phyloP scores from a whole-genome alignment of 2,888 invertebrate species.

The Pherbina coryleti region DNA sequence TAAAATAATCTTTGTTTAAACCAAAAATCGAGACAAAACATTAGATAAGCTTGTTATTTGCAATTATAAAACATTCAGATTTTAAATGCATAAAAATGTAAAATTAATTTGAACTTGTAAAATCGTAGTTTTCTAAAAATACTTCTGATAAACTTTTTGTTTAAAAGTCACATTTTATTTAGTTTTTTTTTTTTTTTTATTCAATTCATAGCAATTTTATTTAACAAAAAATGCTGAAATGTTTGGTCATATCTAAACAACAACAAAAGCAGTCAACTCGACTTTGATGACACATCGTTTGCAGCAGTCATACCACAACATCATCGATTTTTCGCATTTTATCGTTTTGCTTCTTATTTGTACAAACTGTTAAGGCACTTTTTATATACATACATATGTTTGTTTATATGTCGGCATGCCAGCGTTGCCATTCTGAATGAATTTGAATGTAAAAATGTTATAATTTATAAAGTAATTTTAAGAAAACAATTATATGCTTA shows the following conservation, averaged over 20 bases:
- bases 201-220: too few relatives aligned
- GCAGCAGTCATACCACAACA: slow-evolving; percentile 37
- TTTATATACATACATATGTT: background rate
- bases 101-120: too few relatives aligned
- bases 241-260: background rate
- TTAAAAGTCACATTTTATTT: too few relatives aligned
- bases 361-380: background rate
- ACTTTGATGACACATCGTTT: slow-evolving; percentile 59
- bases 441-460: background rate
- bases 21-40: too few relatives aligned
- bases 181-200: too few relatives aligned
- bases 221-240: background rate
- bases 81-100: too few relatives aligned
- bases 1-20: too few relatives aligned
- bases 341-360: background rate
- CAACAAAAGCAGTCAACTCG: slow-evolving; percentile 21
- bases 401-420: slow-evolving; percentile 38
- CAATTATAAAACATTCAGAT: background rate
- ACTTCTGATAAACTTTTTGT: too few relatives aligned
- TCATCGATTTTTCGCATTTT: slow-evolving; percentile 39
- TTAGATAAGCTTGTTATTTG: too few relatives aligned
- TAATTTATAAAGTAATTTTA: too few relatives aligned
- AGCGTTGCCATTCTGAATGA: background rate
- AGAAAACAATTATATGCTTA: too few relatives aligned
- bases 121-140: too few relatives aligned